Percentiles rank a stretch among this genome's conserved stretches.
These are phyloP conservation scores for Arizona elegans DNA, from an alignment of 2,113 vertebrate species.

Conservation along the genomic window DNA sequence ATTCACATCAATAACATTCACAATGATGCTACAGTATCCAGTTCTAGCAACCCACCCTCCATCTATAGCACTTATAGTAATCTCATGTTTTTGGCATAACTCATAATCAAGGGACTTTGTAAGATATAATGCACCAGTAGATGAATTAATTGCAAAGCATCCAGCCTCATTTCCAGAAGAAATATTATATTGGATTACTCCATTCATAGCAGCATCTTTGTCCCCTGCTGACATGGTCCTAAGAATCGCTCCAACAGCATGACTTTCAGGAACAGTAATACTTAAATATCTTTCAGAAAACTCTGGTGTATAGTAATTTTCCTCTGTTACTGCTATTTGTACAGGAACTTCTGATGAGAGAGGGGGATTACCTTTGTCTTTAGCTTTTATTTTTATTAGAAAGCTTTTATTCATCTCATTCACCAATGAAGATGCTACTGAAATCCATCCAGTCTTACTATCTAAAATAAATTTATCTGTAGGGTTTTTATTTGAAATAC, in stretches of 20 bases:
- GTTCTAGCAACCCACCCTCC: constrained; percentile 92
- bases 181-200: constrained; percentile 84
- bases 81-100: constrained; percentile 79
- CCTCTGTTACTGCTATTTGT: constrained; percentile 87
- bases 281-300: constrained; percentile 91
- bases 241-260: constrained; percentile 79
- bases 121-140: constrained; percentile 83
- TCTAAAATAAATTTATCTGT: constrained; percentile 84
- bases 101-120: constrained; percentile 88
- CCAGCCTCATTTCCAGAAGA: constrained; percentile 83
- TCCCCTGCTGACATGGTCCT: constrained; percentile 88
- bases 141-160: constrained; percentile 84
- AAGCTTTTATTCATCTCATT: constrained; percentile 83
- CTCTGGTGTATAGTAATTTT: constrained; percentile 93
- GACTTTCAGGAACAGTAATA: constrained; percentile 83
- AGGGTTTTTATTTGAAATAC: constrained; percentile 75
- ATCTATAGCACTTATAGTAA: constrained; percentile 84
- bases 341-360: constrained; percentile 77
- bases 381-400: constrained; percentile 80
- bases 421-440: constrained; percentile 83
- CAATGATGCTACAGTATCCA: constrained; percentile 82
- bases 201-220: constrained; percentile 89
- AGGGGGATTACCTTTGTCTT: constrained; percentile 90
- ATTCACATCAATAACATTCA: constrained; percentile 88
- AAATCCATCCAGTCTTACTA: constrained; percentile 85